A percentile compares a stretch with the other conserved stretches of the same genome.
Conservation (phyloP, 1,140 invertebrate species). For the Philopotamus ludificatus region DNA sequence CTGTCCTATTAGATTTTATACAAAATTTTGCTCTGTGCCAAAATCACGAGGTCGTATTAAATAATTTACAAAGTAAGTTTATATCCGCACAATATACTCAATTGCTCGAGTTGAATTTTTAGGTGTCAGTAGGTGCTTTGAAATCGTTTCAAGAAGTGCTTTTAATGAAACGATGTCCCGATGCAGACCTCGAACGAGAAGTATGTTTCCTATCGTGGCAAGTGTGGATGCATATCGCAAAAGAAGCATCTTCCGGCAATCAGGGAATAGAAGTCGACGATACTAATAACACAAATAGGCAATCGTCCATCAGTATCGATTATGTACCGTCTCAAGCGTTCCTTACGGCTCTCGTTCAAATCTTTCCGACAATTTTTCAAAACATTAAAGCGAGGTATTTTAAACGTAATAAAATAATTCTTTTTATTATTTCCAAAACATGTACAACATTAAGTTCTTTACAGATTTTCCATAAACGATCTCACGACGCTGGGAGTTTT, state of each 20-base stretch:
- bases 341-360: constrained; percentile 89
- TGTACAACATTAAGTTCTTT: background rate
- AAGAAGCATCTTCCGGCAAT: constrained; percentile 35
- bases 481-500: constrained; percentile 76
- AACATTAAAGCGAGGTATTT: constrained; percentile 76
- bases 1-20: constrained; percentile 88
- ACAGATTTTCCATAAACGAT: constrained; percentile 68
- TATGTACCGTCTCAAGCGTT: constrained; percentile 91
- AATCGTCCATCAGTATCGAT: constrained; percentile 28
- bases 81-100: constrained; percentile 8
- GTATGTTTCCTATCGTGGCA: constrained; percentile 52
- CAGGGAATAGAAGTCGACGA: background rate
- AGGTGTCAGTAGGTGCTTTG: constrained; percentile 89
- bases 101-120: no score
- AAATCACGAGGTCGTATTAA: constrained; percentile 94
- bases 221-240: constrained; percentile 50
- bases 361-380: constrained; percentile 90
- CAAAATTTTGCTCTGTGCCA: constrained; percentile 87
- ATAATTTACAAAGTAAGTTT: no score
- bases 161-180: constrained; percentile 46
- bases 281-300: constrained; percentile 10
- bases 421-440: background rate
- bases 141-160: constrained; percentile 96
- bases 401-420: background rate
- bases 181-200: constrained; percentile 41